phyloP scores from a whole-genome alignment of 2,113 vertebrate species.

The Jacana jacana region DNA sequence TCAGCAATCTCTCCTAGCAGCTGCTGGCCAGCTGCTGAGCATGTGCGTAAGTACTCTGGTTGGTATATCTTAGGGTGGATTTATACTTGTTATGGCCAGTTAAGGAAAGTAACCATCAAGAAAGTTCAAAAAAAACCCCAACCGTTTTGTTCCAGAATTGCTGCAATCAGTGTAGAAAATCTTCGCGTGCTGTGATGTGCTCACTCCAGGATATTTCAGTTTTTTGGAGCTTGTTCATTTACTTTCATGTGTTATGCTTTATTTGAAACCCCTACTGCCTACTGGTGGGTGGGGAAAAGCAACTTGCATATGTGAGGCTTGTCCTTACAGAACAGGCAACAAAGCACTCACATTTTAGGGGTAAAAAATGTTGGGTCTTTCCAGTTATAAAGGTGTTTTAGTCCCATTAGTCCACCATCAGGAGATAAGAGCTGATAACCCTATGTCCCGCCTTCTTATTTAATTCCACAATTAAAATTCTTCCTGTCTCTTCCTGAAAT shows the following conservation, averaged over 20 bases:
- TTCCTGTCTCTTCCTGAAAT: not conserved
- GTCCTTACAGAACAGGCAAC: not conserved
- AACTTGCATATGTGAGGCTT: not conserved
- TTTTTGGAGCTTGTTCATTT: not conserved
- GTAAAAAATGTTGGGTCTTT: not conserved
- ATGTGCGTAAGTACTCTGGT: not conserved
- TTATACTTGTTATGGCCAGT: not conserved
- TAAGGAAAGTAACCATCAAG: not conserved
- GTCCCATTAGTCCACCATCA: not conserved
- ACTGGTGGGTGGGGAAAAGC: not conserved
- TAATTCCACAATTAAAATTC: not conserved
- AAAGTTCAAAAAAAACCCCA: fast-evolving
- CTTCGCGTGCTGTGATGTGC: not conserved
- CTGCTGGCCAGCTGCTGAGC: not conserved
- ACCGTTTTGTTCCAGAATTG: not conserved
- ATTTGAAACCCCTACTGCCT: not conserved
- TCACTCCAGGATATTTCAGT: not conserved
- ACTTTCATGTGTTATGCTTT: not conserved
- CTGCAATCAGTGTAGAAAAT: not conserved
- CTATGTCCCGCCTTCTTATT: not conserved
- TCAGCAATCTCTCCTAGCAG: fast-evolving
- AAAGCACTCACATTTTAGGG: not conserved
- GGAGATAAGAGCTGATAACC: not conserved
- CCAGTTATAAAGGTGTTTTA: not conserved
- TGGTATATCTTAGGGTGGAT: not conserved